A percentile compares a stretch with the other conserved stretches of the same genome.
Evolutionary conservation across 2,888 invertebrate genomes (phyloP).

Genomic region (Parnassius mnemosyne): DNA sequence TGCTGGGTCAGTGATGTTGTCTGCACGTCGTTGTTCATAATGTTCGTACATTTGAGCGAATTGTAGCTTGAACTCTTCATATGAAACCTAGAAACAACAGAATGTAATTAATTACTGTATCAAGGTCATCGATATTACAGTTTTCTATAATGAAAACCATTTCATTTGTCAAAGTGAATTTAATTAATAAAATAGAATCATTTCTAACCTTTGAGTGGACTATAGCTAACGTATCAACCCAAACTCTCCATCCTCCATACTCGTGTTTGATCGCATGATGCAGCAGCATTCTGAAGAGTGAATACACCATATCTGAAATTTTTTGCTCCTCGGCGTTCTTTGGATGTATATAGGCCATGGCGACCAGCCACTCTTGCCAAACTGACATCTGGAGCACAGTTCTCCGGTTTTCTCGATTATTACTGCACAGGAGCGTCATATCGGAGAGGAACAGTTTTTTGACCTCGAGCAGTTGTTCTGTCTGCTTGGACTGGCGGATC

Average conservation of each 20-base stretch:
- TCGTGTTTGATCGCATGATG: slow-evolving; percentile 99
- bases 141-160: no score
- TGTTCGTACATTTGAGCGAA: slow-evolving; percentile 99
- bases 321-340: slow-evolving; percentile 97
- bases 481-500: slow-evolving; percentile 97
- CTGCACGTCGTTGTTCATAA: slow-evolving; percentile 95
- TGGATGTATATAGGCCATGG: slow-evolving; percentile 98
- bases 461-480: slow-evolving; percentile 93
- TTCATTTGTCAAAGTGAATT: no score
- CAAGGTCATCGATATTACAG: no score
- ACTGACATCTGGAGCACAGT: slow-evolving; percentile 99
- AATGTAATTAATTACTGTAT: background rate
- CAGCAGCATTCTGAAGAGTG: slow-evolving; percentile 96
- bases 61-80: slow-evolving; percentile 98
- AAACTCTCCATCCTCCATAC: slow-evolving; percentile 99
- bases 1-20: slow-evolving; percentile 97
- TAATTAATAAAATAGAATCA: background rate
- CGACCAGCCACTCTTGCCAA: slow-evolving; percentile 99
- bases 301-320: slow-evolving; percentile 98
- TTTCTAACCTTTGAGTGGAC: slow-evolving; percentile 96
- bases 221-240: slow-evolving; percentile 99
- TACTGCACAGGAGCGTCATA: slow-evolving; percentile 98
- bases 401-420: slow-evolving; percentile 97
- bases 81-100: slow-evolving; percentile 86
- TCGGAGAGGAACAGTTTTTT: slow-evolving; percentile 98